Base-by-base conservation (phyloP, 2,797 vertebrate species). In the Lagocephalus sceleratus region DNA sequence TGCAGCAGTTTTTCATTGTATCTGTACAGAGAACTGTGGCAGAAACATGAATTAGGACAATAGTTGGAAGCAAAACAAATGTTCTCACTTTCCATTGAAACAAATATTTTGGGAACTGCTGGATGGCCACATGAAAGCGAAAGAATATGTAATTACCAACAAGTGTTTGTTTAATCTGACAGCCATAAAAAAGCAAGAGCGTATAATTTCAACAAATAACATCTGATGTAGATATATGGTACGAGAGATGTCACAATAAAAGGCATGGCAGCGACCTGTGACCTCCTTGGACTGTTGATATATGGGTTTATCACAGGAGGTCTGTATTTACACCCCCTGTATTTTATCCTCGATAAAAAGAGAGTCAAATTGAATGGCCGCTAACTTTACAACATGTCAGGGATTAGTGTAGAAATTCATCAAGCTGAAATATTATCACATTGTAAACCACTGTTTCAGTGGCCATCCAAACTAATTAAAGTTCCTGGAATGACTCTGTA, bases 371-470 rank as follows among this genome's bases (percentile, higher is more conserved):
- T 39, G 26, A 61, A 50, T 19, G 19, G n/a, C 29, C 41, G 58
- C 35, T 52, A 52, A 57, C 53, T 73, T 71, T 32, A 64, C 16
- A 46, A 43, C 59, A 40, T 68, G 48, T 66, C 59, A 41, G 21
- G 1, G 8, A 75, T 80, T 71, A 81, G 12, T 49, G 58, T n/a
- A 45, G 52, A 68, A 44, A 77, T 83, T 67, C 17, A 75, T 75
- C 72, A 75, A 22, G 39, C 1, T 78, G 56, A 87, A 71, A 60
- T 73, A 71, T 78, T 49, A 32, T 32, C 12, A 32, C 19, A 21
- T 16, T 51, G 47, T 72, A 57, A 62, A 63, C 22, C 42, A n/a
- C n/a, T 2, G 35, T 41, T 22, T 15, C 12, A 11, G 11, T 21
- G 7, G 35, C 56, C 20, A 54, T 25, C 45, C 46, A 26, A 53